Evolutionary conservation across 2,888 invertebrate species (phyloP), one percentile per base, ranked within the genome.

Genomic region (Stenolophus ochropezus): DNA sequence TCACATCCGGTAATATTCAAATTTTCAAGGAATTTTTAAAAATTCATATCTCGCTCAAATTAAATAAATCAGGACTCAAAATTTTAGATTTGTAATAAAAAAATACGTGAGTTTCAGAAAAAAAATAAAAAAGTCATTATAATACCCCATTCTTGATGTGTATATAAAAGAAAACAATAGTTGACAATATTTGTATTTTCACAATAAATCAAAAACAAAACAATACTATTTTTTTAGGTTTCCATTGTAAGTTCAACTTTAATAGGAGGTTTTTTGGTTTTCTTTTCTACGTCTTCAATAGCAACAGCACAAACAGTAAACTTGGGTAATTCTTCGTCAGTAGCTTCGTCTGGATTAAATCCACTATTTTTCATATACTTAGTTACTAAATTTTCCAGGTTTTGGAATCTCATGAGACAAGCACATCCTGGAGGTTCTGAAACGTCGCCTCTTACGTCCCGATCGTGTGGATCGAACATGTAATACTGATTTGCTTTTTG

Each of bases 391-490:
- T 79, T 65, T 8, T 81, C 82, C 2, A 86, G 21, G 71, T 81
- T 84, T 8, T 85, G 84, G 82, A 85, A 87, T 77, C 84, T 83
- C 25, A 86, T 77, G 8, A 86, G 84, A 6, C 85, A 84, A 0
- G 86, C 87, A 14, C 82, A 83, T 4, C 86, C 87, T 8, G 83
- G 25, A 25, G 81, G 77, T 49, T 84, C 73, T 73, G 82, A 14
- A 61, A 83, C 51, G 11, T 85, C 85, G 0, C 92, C 92, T 83
- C 90, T 89, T 5, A 91, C 87, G 85, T 93, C 91, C 0, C 92
- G 87, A 82, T 91, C 91, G 58, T 90, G 90, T 0, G 93, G 91
- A 86, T 93, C 93, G 85, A 93, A 92, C 87, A 93, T 88, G 87
- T 92, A 94, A 86, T 89, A 93, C 0, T 90, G 91, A 85, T 90